Evolutionary conservation across 2,888 invertebrate genomes (phyloP), one percentile per base, ranked within the genome.

Genomic region (Labia minor): DNA sequence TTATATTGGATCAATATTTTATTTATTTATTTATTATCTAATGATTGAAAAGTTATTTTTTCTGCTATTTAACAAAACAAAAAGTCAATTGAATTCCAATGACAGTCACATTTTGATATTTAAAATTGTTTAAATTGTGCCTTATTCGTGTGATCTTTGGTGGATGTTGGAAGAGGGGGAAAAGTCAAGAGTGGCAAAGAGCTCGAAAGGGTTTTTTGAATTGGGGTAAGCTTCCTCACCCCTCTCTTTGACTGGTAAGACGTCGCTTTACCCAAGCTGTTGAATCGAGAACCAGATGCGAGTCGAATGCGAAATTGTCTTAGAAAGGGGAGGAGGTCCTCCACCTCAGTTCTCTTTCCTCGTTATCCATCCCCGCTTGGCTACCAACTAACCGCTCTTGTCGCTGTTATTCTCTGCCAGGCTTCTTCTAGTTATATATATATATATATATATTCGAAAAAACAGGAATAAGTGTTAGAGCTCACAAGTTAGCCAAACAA

Each of bases 211-310:
- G n/a, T 49, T 11, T 14, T n/a, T n/a, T n/a, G n/a, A n/a, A 14
- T 10, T 26, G 26, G 26, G 26, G 26, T 26, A 26, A 26, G 26
- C 26, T 49, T 14, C 49, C 49, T n/a, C 3, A 49, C 49, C 49
- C 49, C n/a, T 49, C 3, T 49, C n/a, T 26, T 8, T 26, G 26
- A 8, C 26, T 6, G 49, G n/a, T 14, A 49, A 49, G 49, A 49
- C 49, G 49, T 49, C 49, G 33, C 49, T 49, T 49, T 49, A 49
- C 49, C n/a, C 49, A 49, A 49, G 49, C 49, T 49, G 49, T 49
- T 49, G 49, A 49, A 49, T 49, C 49, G 49, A 49, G 49, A 49
- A 16, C 49, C 49, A 49, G 49, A 49, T 49, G 49, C 49, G 49
- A 49, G 49, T 16, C 49, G 49, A 49, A 49, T 49, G 49, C 49